Conservation (phyloP, 2,113 vertebrate genomes). For the Dryoscopus gambensis region DNA sequence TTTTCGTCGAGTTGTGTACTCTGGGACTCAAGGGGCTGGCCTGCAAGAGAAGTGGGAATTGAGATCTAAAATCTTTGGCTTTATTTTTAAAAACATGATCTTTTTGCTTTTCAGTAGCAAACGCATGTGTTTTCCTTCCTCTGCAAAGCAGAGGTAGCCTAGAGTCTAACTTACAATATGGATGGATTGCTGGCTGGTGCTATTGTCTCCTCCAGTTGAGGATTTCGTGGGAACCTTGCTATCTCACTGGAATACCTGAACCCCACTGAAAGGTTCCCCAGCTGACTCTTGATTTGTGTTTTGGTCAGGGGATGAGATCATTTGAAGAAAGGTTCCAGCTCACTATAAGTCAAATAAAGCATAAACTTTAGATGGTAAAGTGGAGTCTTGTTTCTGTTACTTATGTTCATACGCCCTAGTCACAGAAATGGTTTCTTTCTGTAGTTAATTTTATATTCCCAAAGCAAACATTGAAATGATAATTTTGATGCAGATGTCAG, state of each 20-base stretch:
- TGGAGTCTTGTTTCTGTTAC: background rate
- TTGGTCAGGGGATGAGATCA: background rate
- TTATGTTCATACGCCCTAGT: background rate
- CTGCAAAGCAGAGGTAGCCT: background rate
- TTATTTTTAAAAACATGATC: background rate
- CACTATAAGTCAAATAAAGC: background rate
- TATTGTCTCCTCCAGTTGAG: background rate
- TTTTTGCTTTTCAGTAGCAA: background rate
- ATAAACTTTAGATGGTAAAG: background rate
- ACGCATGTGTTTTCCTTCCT: background rate
- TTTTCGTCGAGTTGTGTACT: rapidly evolving
- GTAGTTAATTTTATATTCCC: background rate
- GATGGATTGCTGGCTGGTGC: background rate
- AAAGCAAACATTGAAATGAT: background rate
- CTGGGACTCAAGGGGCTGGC: background rate
- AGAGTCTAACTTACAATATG: background rate
- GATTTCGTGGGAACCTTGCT: background rate
- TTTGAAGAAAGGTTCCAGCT: background rate
- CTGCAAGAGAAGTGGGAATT: background rate
- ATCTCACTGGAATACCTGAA: background rate
- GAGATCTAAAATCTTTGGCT: background rate
- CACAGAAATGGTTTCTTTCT: background rate
- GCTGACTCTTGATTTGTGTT: background rate
- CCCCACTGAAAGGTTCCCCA: background rate
- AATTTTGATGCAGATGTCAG: background rate